These are phyloP conservation scores for Phalangium opilio DNA, from an alignment of 2,888 invertebrate species.

Conservation along the genomic window DNA sequence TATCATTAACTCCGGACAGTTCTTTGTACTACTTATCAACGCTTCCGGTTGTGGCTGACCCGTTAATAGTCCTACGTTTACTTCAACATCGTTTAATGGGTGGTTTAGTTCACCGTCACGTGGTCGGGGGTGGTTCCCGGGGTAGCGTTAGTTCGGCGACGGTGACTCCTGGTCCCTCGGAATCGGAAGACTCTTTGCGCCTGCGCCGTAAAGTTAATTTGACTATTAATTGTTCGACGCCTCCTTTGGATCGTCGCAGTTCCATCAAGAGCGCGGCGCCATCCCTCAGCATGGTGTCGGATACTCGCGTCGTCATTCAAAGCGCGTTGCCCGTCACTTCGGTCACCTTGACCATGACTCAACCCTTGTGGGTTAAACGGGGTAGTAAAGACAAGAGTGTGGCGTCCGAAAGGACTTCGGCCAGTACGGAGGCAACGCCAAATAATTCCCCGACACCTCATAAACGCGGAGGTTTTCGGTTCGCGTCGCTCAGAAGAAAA, in stretches of 20 bases:
- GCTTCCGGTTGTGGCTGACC: conserved; percentile 39
- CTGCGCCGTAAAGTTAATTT: conserved; percentile 30
- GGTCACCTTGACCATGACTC: not conserved
- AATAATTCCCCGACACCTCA: conserved; percentile 16
- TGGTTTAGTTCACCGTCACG: conserved; percentile 37
- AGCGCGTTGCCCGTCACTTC: not conserved
- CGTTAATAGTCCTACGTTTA: conserved; percentile 39
- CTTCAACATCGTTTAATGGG: conserved; percentile 41
- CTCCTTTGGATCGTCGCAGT: not conserved
- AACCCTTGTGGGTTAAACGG: not conserved
- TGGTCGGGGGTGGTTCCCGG: conserved; percentile 32
- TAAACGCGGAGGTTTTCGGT: conserved; percentile 25
- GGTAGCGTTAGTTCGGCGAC: conserved; percentile 19
- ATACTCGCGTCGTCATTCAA: not conserved
- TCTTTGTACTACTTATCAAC: conserved; percentile 25
- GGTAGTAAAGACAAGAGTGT: not conserved
- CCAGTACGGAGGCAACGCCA: conserved; percentile 17
- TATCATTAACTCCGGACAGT: too few relatives aligned
- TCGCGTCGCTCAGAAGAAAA: conserved; percentile 29
- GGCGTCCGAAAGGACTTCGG: not conserved
- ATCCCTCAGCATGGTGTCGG: not conserved
- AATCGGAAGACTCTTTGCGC: conserved; percentile 25
- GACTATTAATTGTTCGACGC: conserved; percentile 13
- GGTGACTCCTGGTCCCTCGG: not conserved
- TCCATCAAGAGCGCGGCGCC: not conserved